Base-by-base conservation (phyloP, 1,140 invertebrate species). In the Ridgeia piscesae region DNA sequence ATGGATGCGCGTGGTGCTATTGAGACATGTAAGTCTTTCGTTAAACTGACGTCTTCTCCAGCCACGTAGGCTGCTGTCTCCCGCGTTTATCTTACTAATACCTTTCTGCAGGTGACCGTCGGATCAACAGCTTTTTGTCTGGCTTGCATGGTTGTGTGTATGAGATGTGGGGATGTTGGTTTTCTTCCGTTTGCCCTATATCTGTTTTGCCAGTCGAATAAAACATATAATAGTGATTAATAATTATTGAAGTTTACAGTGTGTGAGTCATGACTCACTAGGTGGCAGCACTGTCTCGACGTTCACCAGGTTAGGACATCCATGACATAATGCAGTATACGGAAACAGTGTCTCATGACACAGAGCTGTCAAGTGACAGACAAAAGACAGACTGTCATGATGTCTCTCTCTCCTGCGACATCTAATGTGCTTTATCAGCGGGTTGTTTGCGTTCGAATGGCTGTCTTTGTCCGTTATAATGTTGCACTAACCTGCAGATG, bases 1-100 rank as follows among this genome's bases (percentile, higher is more conserved):
- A 94, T 94, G 33, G 94, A 94, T 27, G 94, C 93, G 94, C 33
- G 94, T 33, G 94, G 92, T 89, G 58, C 58, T 77, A 77, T 77
- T 77, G 58, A 77, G 58, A 77, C 58, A 77, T 77, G 58, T 77
- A 17, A 77, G 58, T 77, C 58, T 77, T 77, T 77, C 58, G 14
- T 27, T 77, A 77, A 77, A 77, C 58, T 77, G 58, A 77, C 58
- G 27, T 77, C 58, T 77, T 77, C 58, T 31, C 58, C 58, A 77
- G 27, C 58, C 27, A 21, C 27, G 14, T 21, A 27, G 58, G 27
- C 58, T 77, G 58, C 14, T 77, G 2, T 77, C 58, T 77, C 27
- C 2, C 27, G 27, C 27, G 58, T 77, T 77, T 77, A 77, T 77
- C 58, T 77, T 77, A 77, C 58, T 77, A 77, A 77, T 77, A 77